These are phyloP conservation scores for Caloenas nicobarica DNA, from an alignment of 2,113 vertebrate genomes.

Conservation along the genomic window DNA sequence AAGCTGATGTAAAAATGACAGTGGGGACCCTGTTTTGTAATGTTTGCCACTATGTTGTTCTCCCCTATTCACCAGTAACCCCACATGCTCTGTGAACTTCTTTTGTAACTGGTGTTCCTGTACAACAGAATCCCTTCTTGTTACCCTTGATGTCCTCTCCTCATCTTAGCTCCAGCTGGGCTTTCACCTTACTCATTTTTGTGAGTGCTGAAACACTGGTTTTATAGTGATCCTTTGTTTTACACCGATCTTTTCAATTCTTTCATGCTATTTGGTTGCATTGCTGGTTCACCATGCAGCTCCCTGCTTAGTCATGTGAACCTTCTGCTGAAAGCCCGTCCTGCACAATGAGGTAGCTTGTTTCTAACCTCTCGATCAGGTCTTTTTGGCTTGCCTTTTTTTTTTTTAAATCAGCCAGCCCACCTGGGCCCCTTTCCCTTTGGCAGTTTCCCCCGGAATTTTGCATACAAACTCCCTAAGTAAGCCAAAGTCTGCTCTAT, in stretches of 20 bases:
- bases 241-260: not conserved
- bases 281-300: not conserved
- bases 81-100: not conserved
- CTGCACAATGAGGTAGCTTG: not conserved
- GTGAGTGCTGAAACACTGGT: not conserved
- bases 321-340: not conserved
- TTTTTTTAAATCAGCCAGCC: not conserved
- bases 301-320: not conserved
- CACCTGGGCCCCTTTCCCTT: not conserved
- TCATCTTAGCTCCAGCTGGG: not conserved
- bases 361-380: not conserved
- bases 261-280: not conserved
- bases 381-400: not conserved
- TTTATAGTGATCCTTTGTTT: not conserved
- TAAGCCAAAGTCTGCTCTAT: not conserved
- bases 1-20: not conserved
- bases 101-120: not conserved
- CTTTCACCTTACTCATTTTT: not conserved
- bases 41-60: not conserved
- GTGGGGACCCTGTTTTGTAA: not conserved
- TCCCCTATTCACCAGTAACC: fast-evolving
- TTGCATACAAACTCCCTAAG: not conserved
- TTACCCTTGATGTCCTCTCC: not conserved
- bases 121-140: not conserved
- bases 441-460: not conserved